Evolutionary conservation across 2,113 vertebrate genomes (phyloP).

Genomic region (Pyrgilauda ruficollis): DNA sequence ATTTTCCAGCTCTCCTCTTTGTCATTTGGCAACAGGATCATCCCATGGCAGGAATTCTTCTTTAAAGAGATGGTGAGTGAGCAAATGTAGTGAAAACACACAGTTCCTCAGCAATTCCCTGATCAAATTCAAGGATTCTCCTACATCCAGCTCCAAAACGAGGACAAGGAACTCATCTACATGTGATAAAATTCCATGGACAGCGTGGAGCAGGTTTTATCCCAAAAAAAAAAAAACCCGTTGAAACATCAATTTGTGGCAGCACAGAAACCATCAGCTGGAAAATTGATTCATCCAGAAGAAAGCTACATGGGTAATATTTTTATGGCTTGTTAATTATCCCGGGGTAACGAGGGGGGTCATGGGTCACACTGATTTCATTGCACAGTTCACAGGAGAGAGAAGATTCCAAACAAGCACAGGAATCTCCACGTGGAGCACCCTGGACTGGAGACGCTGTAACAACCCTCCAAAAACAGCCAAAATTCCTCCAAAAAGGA

Average conservation of each 20-base stretch:
- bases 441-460: not conserved
- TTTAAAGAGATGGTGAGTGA: not conserved
- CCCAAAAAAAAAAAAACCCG: not conserved
- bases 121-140: not conserved
- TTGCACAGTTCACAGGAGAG: not conserved
- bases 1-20: not conserved
- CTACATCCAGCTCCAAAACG: not conserved
- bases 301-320: not conserved
- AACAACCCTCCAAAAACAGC: not conserved
- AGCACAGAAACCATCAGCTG: not conserved
- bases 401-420: not conserved
- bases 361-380: not conserved
- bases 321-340: constrained; percentile 19
- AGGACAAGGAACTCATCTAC: not conserved
- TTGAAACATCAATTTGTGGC: not conserved
- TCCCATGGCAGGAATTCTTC: not conserved
- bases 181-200: fast-evolving
- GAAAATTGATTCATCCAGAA: not conserved
- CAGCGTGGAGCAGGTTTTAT: not conserved
- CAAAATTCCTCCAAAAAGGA: not conserved
- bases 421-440: not conserved
- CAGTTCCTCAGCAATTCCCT: not conserved
- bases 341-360: not conserved
- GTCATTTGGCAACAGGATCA: not conserved
- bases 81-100: not conserved